Conservation (phyloP, 1,140 invertebrate species). For the Laodelphax striatellus region DNA sequence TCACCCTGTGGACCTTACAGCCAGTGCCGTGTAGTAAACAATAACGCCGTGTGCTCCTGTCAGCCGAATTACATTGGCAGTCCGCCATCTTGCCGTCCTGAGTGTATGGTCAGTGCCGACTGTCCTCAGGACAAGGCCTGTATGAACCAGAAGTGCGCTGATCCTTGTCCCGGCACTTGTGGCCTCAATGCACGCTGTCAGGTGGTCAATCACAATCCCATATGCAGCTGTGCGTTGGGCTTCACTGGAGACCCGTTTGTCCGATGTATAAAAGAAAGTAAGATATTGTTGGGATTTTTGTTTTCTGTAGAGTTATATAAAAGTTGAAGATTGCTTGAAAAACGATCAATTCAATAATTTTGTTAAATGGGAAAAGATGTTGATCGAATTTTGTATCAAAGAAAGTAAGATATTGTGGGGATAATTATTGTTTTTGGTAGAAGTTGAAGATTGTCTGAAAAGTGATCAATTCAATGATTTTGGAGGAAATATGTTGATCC, state of each 20-base stretch:
- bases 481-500: no score
- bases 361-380: no score
- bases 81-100: conserved; percentile 34
- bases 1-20: conserved; percentile 38
- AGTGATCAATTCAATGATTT: no score
- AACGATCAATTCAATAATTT: no score
- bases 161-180: conserved; percentile 37
- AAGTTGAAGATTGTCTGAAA: no score
- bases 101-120: conserved; percentile 33
- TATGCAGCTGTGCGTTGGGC: conserved; percentile 31
- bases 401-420: no score
- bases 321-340: no score
- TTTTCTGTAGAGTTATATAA: no score
- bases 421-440: no score
- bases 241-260: conserved; percentile 40
- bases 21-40: conserved; percentile 32
- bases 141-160: conserved; percentile 32
- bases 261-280: conserved; percentile 43
- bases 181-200: conserved; percentile 34
- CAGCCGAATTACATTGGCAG: conserved; percentile 35
- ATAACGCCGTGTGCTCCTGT: conserved; percentile 38
- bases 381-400: no score
- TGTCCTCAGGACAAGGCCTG: conserved; percentile 33
- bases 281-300: conserved; percentile 24
- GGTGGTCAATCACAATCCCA: conserved; percentile 35